A percentile compares a stretch with the other conserved stretches of the same genome.
phyloP scores from a whole-genome alignment of 2,888 invertebrate genomes.

The Ophraella communa region DNA sequence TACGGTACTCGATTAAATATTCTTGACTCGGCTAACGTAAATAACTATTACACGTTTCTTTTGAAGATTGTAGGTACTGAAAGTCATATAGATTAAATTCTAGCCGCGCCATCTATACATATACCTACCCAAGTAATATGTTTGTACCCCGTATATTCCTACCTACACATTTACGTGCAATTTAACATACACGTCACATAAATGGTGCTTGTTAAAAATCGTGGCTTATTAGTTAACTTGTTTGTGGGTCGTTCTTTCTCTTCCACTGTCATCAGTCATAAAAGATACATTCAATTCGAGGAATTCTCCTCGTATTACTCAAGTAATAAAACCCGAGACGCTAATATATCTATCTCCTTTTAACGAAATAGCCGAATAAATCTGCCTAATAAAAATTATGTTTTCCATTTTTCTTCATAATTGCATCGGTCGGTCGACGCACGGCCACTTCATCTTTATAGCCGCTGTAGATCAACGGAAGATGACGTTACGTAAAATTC shows the following conservation, averaged over 20 bases:
- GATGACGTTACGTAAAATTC: conserved; percentile 15
- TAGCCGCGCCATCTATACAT: too few relatives aligned
- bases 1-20: too few relatives aligned
- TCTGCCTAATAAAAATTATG: background rate
- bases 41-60: too few relatives aligned
- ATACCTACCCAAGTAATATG: too few relatives aligned
- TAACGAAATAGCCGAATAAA: background rate
- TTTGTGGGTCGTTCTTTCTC: background rate
- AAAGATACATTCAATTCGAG: background rate
- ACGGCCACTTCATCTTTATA: background rate
- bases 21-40: too few relatives aligned
- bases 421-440: background rate
- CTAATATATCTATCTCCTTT: background rate
- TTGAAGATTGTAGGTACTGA: too few relatives aligned
- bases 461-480: background rate
- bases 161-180: background rate
- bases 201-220: background rate
- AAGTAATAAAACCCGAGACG: background rate
- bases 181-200: background rate
- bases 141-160: background rate
- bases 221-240: background rate
- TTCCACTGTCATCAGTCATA: background rate
- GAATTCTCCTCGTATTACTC: background rate
- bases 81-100: too few relatives aligned
- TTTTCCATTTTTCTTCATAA: background rate